Conservation (phyloP, 2,888 invertebrate genomes). For the Aphodius granarius region DNA sequence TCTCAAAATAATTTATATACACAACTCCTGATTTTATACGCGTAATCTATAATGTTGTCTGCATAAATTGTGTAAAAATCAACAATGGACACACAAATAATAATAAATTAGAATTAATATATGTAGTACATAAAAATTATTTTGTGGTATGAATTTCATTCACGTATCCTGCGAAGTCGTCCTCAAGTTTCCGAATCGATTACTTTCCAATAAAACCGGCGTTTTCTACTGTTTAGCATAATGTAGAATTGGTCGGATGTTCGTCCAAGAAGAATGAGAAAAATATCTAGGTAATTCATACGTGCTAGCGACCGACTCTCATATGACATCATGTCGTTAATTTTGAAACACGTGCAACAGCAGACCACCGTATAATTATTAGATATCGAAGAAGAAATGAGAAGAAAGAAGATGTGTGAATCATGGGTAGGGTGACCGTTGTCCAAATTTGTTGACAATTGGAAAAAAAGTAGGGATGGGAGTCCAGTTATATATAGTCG, state of each 20-base stretch:
- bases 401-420: conserved; percentile 17
- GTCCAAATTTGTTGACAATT: conserved; percentile 28
- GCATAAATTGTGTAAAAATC: no score
- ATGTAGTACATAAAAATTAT: no score
- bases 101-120: no score
- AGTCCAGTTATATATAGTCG: conserved; percentile 24
- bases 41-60: no score
- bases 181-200: conserved; percentile 5
- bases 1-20: no score
- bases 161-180: not conserved
- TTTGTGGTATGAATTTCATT: no score
- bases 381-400: conserved; percentile 13
- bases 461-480: conserved; percentile 24
- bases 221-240: conserved; percentile 15
- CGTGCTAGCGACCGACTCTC: not conserved
- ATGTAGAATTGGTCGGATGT: not conserved
- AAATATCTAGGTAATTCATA: not conserved
- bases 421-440: conserved; percentile 22
- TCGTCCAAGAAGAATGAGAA: not conserved
- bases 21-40: no score
- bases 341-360: conserved; percentile 14
- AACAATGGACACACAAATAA: no score
- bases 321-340: conserved; percentile 9
- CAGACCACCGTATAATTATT: not conserved
- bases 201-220: conserved; percentile 9